Evolutionary conservation across 2,113 vertebrate genomes (phyloP).

Genomic region (Chrysochloris asiatica): DNA sequence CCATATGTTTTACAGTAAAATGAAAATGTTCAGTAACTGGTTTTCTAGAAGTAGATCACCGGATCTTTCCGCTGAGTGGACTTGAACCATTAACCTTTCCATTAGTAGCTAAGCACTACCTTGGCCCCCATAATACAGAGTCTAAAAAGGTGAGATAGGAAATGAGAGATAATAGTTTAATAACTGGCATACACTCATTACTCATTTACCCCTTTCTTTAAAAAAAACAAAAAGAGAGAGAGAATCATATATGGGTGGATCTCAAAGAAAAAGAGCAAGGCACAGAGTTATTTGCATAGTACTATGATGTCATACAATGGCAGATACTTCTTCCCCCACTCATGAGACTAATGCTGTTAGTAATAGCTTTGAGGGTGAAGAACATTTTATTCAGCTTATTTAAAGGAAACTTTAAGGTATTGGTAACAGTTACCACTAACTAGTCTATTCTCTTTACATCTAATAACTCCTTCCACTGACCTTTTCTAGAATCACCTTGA

Average conservation of each 20-base stretch:
- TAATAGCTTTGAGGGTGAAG: background rate
- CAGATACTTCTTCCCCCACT: background rate
- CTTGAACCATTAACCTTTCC: background rate
- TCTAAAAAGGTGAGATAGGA: background rate
- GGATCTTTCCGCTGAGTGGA: background rate
- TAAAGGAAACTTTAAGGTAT: background rate
- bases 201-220: background rate
- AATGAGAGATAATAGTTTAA: background rate
- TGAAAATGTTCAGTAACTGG: background rate
- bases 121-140: background rate
- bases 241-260: background rate
- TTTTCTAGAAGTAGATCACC: background rate
- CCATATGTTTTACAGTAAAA: background rate
- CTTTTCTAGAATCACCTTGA: slow-evolving; percentile 29
- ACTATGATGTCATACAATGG: background rate
- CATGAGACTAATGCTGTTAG: background rate
- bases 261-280: background rate
- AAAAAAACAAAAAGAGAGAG: background rate
- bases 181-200: background rate
- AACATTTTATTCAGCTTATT: slow-evolving; percentile 16
- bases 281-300: background rate
- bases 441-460: background rate
- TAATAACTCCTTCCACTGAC: background rate
- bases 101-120: background rate
- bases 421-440: background rate